Evolutionary conservation across 2,113 vertebrate species (phyloP), one percentile per base, ranked within the genome.

Genomic region (Azemiops feae): DNA sequence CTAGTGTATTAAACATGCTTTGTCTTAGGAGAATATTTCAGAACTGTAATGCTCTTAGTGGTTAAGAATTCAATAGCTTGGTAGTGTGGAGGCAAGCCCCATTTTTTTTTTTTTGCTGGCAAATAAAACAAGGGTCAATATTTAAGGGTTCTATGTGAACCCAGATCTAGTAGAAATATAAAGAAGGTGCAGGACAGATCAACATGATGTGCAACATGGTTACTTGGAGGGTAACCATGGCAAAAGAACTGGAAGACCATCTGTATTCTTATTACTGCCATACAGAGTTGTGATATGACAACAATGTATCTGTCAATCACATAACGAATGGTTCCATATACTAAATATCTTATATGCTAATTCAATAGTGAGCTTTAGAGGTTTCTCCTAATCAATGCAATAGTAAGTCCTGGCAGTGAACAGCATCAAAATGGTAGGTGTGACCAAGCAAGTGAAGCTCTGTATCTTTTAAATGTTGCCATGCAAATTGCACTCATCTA

Each of bases 211-310:
- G 23, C 23, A n/a, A 64, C 60, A 14, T 64, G 27, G 4, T 25
- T 25, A 58, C 55, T 58, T 58, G 22, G 55, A 43, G 52, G 91
- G 93, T 92, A 96, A 97, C 90, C 34, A 90, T 94, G 96, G 92
- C 1, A 53, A 93, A 93, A 43, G 69, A 64, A 91, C 85, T 1
- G 12, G 54, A 91, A 94, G 92, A 74, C 2, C 43, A 92, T 64
- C 92, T 16, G 11, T 27, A 92, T 45, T 0, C 55, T 1, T 0
- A 0, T 2, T 43, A 34, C 53, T 74, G 16, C n/a, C n/a, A 34
- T 39, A 39, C 16, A 74, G n/a, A 74, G n/a, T 74, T 74, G 69
- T 74, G n/a, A 74, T 34, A 74, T 18, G 69, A 74, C n/a, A 34
- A 16, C 34, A 30, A 22, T 87, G 88, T 92, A 57, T 69, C 5